A percentile compares a stretch with the other conserved stretches of the same genome.
These are phyloP conservation scores for Nylanderia fulva DNA, from an alignment of 1,140 invertebrate species.

Conservation along the genomic window DNA sequence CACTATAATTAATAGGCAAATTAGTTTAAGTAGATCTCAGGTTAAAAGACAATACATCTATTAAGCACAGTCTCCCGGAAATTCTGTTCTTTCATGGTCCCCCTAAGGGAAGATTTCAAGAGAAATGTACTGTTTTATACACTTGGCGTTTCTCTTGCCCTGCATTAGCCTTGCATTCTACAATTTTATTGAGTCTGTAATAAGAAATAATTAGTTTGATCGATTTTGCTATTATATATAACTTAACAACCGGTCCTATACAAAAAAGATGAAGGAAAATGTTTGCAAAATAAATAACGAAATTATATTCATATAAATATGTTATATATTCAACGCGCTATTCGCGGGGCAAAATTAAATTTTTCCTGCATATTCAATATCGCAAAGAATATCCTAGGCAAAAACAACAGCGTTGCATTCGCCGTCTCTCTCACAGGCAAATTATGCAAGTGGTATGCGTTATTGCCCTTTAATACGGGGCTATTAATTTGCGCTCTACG, in stretches of 20 bases:
- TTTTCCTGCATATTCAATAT: not conserved
- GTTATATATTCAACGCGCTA: not conserved
- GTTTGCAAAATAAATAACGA: not conserved
- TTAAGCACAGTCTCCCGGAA: conserved; percentile 42
- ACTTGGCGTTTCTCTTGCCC: conserved; percentile 22
- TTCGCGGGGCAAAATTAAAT: not conserved
- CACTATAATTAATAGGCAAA: conserved; percentile 55
- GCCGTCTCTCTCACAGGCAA: not conserved
- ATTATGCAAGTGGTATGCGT: conserved; percentile 57
- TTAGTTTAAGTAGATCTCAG: conserved; percentile 53
- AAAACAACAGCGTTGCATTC: conserved; percentile 1
- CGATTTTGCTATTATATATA: not conserved
- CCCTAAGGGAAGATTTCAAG: conserved; percentile 22
- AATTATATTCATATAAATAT: not conserved
- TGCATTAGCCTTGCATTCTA: conserved; percentile 11
- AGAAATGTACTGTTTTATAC: conserved; percentile 33
- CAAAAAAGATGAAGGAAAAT: not conserved
- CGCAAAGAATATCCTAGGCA: not conserved
- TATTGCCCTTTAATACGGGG: conserved; percentile 70
- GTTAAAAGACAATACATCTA: conserved; percentile 58
- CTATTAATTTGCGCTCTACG: conserved; percentile 74
- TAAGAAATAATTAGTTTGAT: conserved; percentile 6
- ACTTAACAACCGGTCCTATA: not conserved
- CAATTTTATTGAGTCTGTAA: not conserved
- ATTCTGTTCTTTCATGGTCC: conserved; percentile 34